Conservation (phyloP, 1,140 invertebrate genomes). For the Calycopis cecrops region DNA sequence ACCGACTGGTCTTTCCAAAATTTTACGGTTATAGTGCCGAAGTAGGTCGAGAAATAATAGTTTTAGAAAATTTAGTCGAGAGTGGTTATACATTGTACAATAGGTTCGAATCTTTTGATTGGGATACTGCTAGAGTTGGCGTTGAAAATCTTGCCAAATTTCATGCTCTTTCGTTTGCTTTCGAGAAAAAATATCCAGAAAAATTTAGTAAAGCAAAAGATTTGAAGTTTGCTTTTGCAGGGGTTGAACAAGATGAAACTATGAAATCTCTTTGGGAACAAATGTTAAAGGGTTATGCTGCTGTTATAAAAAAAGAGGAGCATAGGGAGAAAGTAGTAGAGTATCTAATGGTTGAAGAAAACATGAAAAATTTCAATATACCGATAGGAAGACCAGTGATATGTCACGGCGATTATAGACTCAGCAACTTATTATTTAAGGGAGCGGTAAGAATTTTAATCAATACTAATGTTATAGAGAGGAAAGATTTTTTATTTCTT, state of each 20-base stretch:
- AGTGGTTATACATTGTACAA: slow-evolving; percentile 34
- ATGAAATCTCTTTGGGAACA: slow-evolving; percentile 13
- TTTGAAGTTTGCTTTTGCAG: slow-evolving; percentile 19
- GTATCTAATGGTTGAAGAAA: slow-evolving; percentile 14
- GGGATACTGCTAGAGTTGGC: slow-evolving; percentile 32
- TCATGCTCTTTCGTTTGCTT: slow-evolving; percentile 50
- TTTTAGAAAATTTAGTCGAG: slow-evolving; percentile 42
- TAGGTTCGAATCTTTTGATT: slow-evolving; percentile 39
- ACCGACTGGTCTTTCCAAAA: slow-evolving; percentile 41
- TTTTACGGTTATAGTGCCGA: slow-evolving; percentile 33
- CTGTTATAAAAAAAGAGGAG: slow-evolving; percentile 16
- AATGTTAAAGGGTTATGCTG: neutral
- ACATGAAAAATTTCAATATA: slow-evolving; percentile 21
- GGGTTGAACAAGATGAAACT: slow-evolving; percentile 9
- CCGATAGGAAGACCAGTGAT: slow-evolving; percentile 30
- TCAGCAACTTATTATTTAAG: slow-evolving; percentile 43
- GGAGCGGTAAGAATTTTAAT: slow-evolving; percentile 24
- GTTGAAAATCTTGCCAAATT: slow-evolving; percentile 41
- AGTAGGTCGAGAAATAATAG: slow-evolving; percentile 33
- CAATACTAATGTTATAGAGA: no score
- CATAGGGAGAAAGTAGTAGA: slow-evolving; percentile 27
- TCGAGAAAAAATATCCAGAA: slow-evolving; percentile 36
- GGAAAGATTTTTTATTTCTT: no score
- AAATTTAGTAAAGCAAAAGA: slow-evolving; percentile 30
- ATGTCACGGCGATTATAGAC: slow-evolving; percentile 43